A percentile compares a stretch with the other conserved stretches of the same genome.
Conservation (phyloP, 2,113 vertebrate genomes). For the Tyto alba region DNA sequence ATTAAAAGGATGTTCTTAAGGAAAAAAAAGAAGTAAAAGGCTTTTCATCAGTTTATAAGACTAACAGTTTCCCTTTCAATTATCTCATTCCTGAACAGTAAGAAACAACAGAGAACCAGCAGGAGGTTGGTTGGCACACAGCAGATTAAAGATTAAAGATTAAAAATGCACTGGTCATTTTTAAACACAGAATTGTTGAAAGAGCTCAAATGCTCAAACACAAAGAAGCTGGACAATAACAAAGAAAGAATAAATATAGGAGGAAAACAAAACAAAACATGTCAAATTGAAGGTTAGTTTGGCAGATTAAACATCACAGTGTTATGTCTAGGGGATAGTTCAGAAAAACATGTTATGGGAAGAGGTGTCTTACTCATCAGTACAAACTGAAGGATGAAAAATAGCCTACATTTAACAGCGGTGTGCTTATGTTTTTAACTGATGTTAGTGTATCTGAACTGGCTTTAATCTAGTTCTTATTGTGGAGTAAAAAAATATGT, state of each 20-base stretch:
- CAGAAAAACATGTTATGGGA: neutral
- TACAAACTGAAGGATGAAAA: neutral
- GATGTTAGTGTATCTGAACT: neutral
- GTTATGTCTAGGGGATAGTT: neutral
- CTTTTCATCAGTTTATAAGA: neutral
- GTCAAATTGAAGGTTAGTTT: neutral
- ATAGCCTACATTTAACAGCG: neutral
- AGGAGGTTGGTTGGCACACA: neutral
- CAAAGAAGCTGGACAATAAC: neutral
- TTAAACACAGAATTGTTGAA: neutral
- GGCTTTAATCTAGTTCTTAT: neutral
- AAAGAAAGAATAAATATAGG: neutral
- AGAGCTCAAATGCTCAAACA: neutral
- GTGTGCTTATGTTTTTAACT: neutral
- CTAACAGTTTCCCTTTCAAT: neutral
- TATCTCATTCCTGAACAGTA: neutral
- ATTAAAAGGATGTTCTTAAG: neutral
- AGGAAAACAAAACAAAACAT: neutral
- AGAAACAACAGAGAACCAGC: neutral
- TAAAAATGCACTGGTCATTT: neutral
- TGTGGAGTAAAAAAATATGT: neutral
- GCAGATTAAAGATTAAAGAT: neutral
- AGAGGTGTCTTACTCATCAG: neutral
- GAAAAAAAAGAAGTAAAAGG: neutral
- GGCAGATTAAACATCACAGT: neutral